Evolutionary conservation across 2,888 invertebrate species (phyloP).

Genomic region (Drosophila parthenogenetica): DNA sequence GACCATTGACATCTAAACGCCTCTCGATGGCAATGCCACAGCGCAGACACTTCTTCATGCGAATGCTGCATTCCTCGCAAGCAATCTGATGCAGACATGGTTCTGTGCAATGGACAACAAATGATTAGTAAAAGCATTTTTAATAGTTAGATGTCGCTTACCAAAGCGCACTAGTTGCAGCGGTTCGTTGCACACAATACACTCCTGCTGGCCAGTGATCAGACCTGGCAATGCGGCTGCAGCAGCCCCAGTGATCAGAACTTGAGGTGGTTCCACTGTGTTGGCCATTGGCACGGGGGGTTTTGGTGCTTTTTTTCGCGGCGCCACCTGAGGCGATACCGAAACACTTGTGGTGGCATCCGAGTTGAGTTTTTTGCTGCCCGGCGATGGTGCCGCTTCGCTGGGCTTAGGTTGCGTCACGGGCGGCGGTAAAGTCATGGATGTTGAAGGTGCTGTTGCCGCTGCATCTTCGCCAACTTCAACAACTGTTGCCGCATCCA

Average conservation of each 20-base stretch:
- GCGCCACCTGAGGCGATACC: conserved; percentile 71
- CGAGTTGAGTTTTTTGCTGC: conserved; percentile 77
- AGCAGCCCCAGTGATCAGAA: conserved; percentile 10
- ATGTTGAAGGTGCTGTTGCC: conserved; percentile 26
- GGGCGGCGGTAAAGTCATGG: conserved; percentile 54
- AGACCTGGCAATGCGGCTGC: conserved; percentile 40
- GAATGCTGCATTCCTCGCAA: conserved; percentile 90
- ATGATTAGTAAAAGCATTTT: background rate
- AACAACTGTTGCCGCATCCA: conserved; percentile 22
- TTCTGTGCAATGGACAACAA: conserved; percentile 81
- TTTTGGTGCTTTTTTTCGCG: conserved; percentile 78
- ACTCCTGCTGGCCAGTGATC: conserved; percentile 85
- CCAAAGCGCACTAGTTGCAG: conserved; percentile 87
- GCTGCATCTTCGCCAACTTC: conserved; percentile 40
- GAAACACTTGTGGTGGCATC: conserved; percentile 62
- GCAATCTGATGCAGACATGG: conserved; percentile 91
- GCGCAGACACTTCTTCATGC: conserved; percentile 91
- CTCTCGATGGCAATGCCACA: conserved; percentile 88
- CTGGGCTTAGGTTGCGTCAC: conserved; percentile 46
- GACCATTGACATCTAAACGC: conserved; percentile 86
- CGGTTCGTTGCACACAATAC: conserved; percentile 90
- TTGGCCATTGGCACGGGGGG: conserved; percentile 57
- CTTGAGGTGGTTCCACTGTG: conserved; percentile 19
- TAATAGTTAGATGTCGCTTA: conserved; percentile 16
- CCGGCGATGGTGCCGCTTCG: conserved; percentile 57